Percentiles rank a stretch among this genome's conserved stretches.
phyloP scores from a whole-genome alignment of 2,888 invertebrate species.

The Macropis europaea region DNA sequence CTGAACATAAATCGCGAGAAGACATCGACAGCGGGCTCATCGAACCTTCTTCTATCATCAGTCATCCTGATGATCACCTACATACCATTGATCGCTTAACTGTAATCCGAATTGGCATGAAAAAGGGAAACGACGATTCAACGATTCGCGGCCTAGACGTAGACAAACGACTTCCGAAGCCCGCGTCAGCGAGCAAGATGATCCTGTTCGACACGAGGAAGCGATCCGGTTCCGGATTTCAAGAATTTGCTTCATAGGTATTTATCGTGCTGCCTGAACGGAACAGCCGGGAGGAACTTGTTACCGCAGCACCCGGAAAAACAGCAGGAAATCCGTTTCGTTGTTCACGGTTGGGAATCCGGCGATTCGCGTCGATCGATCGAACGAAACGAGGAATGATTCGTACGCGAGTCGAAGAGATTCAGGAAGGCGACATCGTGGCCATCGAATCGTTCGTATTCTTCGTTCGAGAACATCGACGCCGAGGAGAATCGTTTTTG shows the following conservation, averaged over 20 bases:
- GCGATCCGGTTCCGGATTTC: conserved; percentile 8
- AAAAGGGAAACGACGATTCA: conserved; percentile 45
- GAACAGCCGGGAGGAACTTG: conserved; percentile 1
- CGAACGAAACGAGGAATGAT: neutral
- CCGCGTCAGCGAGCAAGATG: conserved; percentile 17
- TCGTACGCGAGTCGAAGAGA: neutral
- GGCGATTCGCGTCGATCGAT: neutral
- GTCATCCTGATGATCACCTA: conserved; percentile 36
- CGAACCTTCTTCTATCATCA: conserved; percentile 45
- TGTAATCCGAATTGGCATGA: conserved; percentile 28
- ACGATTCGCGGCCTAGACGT: conserved; percentile 36
- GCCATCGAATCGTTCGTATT: neutral
- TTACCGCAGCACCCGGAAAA: neutral
- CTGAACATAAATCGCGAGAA: conserved; percentile 47
- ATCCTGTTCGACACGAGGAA: conserved; percentile 25
- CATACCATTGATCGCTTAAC: conserved; percentile 61
- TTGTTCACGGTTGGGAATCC: conserved; percentile 6
- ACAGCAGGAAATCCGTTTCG: conserved; percentile 7
- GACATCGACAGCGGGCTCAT: conserved; percentile 38
- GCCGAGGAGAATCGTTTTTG: neutral
- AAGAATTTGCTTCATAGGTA: conserved; percentile 42
- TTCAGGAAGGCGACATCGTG: neutral
- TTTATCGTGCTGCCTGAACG: conserved; percentile 37
- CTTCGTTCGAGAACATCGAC: neutral
- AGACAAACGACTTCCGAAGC: conserved; percentile 27